phyloP scores from a whole-genome alignment of 2,888 invertebrate species.

The Embidobia sp. region DNA sequence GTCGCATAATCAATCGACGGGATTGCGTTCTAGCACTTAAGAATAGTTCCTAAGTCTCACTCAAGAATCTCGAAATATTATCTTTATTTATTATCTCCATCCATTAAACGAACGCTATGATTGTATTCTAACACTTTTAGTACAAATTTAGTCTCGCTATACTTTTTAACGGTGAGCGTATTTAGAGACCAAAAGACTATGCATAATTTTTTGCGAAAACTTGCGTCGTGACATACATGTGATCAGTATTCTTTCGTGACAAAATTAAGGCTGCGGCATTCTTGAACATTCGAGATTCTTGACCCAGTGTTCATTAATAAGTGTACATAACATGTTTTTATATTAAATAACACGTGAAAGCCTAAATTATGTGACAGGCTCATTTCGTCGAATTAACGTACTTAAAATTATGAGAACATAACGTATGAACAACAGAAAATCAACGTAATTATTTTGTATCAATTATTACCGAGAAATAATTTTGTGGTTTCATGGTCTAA shows the following conservation, averaged over 20 bases:
- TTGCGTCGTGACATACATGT: too few species aligned
- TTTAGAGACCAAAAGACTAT: conserved; percentile 10
- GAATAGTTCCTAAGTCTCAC: conserved; percentile 77
- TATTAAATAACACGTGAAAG: conserved; percentile 71
- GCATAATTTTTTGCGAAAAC: not conserved
- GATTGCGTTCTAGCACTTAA: conserved; percentile 73
- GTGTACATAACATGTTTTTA: conserved; percentile 78
- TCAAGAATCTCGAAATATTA: conserved; percentile 66
- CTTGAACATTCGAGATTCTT: conserved; percentile 62
- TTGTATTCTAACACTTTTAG: not conserved
- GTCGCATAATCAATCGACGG: conserved; percentile 57
- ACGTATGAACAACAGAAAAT: conserved; percentile 31
- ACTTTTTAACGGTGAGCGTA: not conserved
- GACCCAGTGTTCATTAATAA: conserved; percentile 48
- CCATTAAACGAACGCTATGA: too few species aligned
- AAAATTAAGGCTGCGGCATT: not conserved
- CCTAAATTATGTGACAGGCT: conserved; percentile 70
- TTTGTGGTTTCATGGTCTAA: too few species aligned
- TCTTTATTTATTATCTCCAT: too few species aligned
- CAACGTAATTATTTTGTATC: not conserved
- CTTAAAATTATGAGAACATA: conserved; percentile 36
- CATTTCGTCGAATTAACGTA: conserved; percentile 68
- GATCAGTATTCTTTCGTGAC: conserved; percentile 19
- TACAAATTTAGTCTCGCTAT: conserved; percentile 28
- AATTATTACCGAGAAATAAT: too few species aligned